phyloP scores from a whole-genome alignment of 2,113 vertebrate species.

The Mesocricetus auratus region DNA sequence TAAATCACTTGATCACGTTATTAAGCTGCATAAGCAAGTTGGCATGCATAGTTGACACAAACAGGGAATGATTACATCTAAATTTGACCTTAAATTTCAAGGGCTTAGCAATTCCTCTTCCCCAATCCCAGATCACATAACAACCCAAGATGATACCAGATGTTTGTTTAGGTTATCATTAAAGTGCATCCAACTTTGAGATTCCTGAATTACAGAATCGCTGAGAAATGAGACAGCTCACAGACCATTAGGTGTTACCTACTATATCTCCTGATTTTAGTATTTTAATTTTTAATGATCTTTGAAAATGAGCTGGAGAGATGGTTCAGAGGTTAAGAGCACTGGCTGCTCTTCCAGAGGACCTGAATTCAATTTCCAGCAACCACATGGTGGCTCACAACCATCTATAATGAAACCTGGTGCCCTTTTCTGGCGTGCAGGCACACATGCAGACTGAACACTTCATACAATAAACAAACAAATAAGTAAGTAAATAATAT shows the following conservation, averaged over 20 bases:
- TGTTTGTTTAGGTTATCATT: constrained; percentile 33
- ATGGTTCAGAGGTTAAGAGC: too few species aligned
- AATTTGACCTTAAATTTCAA: constrained; percentile 32
- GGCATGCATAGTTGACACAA: background rate
- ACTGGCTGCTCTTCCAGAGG: too few species aligned
- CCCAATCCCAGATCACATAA: constrained; percentile 29
- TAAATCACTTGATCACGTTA: constrained; percentile 12
- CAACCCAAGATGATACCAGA: constrained; percentile 57
- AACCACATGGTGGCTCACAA: too few species aligned
- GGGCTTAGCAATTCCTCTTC: constrained; percentile 29
- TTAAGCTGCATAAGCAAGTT: background rate
- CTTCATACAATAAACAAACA: background rate
- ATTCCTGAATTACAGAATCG: constrained; percentile 48
- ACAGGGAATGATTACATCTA: constrained; percentile 18
- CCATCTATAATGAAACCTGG: too few species aligned
- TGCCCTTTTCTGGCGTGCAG: too few species aligned
- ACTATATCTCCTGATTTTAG: constrained; percentile 34
- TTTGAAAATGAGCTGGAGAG: constrained; percentile 16
- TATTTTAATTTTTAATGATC: constrained; percentile 5
- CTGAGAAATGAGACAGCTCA: constrained; percentile 44
- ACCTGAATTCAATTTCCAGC: too few species aligned
- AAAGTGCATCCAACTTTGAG: constrained; percentile 44
- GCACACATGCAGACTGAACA: too few species aligned
- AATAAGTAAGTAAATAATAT: background rate
- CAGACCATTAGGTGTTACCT: constrained; percentile 21